Conservation (phyloP, 2,888 invertebrate genomes). For the Cryptophagus acutangulus region DNA sequence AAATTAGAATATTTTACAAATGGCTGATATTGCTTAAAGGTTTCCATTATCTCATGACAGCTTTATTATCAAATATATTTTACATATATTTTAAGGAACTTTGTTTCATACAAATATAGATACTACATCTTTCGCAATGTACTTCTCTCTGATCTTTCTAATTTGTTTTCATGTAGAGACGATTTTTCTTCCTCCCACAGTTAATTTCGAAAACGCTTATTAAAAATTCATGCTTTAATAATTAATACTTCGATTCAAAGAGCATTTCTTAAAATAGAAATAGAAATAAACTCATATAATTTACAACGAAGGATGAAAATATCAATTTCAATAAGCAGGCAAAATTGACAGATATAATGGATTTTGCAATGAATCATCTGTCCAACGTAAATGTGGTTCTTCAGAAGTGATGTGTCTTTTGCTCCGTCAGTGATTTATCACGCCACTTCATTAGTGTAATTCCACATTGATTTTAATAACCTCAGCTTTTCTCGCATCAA, state of each 20-base stretch:
- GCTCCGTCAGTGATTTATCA: conserved; percentile 26
- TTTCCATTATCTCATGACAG: too few relatives aligned
- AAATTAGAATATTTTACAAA: conserved; percentile 29
- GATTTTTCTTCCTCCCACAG: too few relatives aligned
- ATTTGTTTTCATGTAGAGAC: too few relatives aligned
- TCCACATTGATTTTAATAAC: conserved; percentile 29
- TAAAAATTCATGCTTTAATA: too few relatives aligned
- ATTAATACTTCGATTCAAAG: too few relatives aligned
- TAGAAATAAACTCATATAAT: neutral
- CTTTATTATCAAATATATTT: too few relatives aligned
- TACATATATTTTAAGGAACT: too few relatives aligned
- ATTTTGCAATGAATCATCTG: conserved; percentile 30
- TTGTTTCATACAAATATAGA: too few relatives aligned
- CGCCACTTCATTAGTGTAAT: conserved; percentile 28
- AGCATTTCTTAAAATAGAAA: neutral
- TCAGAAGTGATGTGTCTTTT: conserved; percentile 29
- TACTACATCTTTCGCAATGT: too few relatives aligned
- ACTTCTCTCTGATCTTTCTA: too few relatives aligned
- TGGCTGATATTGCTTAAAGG: too few relatives aligned
- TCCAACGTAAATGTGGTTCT: conserved; percentile 15
- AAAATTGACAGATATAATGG: conserved; percentile 32
- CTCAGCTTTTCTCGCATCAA: conserved; percentile 8
- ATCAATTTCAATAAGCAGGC: conserved; percentile 23
- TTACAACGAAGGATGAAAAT: neutral
- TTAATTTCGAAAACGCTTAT: too few relatives aligned